Conservation (phyloP, 2,888 invertebrate species). For the Mythimna loreyi region DNA sequence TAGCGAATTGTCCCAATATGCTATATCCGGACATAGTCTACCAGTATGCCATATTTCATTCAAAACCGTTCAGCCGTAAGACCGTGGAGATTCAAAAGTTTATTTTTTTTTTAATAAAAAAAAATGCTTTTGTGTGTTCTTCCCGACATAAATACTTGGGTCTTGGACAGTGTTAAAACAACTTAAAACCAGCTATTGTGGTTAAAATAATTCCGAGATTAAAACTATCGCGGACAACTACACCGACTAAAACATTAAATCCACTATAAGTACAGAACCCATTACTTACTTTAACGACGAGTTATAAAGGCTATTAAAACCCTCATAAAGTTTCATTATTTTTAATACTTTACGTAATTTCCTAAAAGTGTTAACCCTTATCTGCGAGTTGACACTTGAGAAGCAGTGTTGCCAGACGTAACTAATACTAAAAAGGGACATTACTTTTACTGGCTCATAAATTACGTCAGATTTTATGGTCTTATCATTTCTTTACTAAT, state of each 20-base stretch:
- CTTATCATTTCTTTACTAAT: conserved; percentile 40
- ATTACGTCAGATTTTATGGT: conserved; percentile 36
- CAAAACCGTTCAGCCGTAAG: too few species aligned
- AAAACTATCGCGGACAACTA: conserved; percentile 11
- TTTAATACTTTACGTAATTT: conserved; percentile 52
- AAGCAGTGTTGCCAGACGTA: conserved; percentile 46
- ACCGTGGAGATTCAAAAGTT: too few species aligned
- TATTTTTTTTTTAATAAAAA: too few species aligned
- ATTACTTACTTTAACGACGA: conserved; percentile 34
- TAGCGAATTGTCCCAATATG: too few species aligned
- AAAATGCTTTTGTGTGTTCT: too few species aligned
- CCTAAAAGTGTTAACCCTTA: conserved; percentile 36
- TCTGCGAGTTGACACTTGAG: conserved; percentile 29
- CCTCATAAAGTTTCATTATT: conserved; percentile 54
- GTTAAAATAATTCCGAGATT: neutral
- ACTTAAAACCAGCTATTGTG: neutral
- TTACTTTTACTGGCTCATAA: conserved; percentile 40
- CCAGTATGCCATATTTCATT: too few species aligned
- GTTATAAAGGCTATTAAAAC: conserved; percentile 33
- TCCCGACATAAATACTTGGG: too few species aligned
- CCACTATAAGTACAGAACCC: conserved; percentile 17
- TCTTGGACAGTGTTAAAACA: too few species aligned
- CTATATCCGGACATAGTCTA: too few species aligned
- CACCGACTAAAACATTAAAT: conserved; percentile 15
- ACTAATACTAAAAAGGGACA: conserved; percentile 21